phyloP scores from a whole-genome alignment of 2,797 vertebrate genomes.

The Pteropus rufus region DNA sequence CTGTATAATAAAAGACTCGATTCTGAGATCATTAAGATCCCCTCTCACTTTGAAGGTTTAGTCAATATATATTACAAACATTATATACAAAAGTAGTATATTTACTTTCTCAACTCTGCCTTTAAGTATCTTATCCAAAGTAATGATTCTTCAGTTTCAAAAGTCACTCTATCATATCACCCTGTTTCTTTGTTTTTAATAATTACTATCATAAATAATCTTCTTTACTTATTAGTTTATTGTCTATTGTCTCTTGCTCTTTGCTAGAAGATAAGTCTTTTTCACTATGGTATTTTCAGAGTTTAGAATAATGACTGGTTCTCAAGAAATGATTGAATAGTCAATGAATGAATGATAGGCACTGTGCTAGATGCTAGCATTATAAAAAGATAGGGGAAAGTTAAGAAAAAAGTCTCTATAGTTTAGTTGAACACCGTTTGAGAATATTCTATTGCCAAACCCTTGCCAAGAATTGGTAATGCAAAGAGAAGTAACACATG shows the following conservation, averaged over 20 bases:
- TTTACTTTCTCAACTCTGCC: constrained; percentile 6
- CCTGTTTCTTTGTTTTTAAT: neutral
- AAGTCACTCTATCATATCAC: neutral
- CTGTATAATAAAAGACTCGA: neutral
- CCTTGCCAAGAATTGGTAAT: neutral
- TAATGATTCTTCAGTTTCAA: neutral
- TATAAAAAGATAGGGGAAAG: neutral
- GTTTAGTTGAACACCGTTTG: neutral
- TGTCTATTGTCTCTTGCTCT: neutral
- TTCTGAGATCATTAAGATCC: neutral
- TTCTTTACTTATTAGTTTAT: neutral
- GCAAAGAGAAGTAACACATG: neutral
- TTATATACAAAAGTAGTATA: neutral
- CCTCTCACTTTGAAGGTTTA: neutral
- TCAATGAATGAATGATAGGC: neutral
- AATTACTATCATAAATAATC: neutral
- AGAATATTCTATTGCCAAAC: neutral
- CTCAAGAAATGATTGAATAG: neutral
- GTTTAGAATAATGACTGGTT: neutral
- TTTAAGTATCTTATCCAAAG: neutral
- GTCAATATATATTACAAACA: neutral
- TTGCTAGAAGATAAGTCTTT: neutral
- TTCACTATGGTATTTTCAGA: neutral
- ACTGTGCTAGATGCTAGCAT: neutral
- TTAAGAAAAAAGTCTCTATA: neutral